These are phyloP conservation scores for Manis javanica DNA, from an alignment of 2,797 vertebrate species.

Conservation along the genomic window DNA sequence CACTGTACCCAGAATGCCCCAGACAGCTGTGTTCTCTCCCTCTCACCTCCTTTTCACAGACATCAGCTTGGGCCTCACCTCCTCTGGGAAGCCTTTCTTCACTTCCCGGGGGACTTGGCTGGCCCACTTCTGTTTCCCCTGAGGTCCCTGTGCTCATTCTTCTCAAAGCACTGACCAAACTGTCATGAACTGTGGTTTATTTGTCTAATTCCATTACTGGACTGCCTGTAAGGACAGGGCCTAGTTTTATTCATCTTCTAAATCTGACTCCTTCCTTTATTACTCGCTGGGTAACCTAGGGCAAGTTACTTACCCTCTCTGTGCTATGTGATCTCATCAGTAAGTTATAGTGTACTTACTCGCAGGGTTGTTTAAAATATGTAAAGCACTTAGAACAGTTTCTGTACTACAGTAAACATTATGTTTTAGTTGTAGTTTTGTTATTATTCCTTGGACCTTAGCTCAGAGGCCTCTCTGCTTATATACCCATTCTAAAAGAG, in stretches of 20 bases:
- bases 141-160: not conserved
- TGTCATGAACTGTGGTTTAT: not conserved
- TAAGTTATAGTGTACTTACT: not conserved
- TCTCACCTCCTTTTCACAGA: not conserved
- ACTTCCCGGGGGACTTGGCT: not conserved
- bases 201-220: not conserved
- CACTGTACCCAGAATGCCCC: not conserved
- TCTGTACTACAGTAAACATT: not conserved
- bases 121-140: not conserved
- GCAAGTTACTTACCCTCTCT: not conserved
- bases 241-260: not conserved
- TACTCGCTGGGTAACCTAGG: not conserved
- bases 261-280: not conserved
- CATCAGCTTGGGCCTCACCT: not conserved
- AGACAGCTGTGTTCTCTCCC: not conserved
- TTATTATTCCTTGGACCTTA: not conserved
- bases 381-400: not conserved
- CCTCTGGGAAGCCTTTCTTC: not conserved
- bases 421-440: not conserved
- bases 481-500: not conserved
- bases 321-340: not conserved
- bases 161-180: not conserved
- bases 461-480: not conserved
- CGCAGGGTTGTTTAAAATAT: not conserved
- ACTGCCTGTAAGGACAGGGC: not conserved